phyloP scores from a whole-genome alignment of 92 coral and sea anemone genomes.

The Parazoanthus swiftii region DNA sequence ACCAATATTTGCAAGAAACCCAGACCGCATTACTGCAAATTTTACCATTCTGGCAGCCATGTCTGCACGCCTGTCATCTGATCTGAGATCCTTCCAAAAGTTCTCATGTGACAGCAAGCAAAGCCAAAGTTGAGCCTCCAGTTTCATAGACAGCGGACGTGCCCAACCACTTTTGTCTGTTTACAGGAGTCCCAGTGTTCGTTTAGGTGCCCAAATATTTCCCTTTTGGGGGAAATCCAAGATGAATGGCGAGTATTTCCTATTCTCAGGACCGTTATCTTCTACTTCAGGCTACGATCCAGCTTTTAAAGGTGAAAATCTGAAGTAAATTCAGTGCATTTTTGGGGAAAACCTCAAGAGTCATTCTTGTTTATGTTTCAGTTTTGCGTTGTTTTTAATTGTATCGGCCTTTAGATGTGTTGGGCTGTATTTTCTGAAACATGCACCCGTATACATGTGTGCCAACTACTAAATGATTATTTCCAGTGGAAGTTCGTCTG shows the following conservation, averaged over 20 bases:
- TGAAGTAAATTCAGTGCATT: not conserved
- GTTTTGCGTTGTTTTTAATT: not conserved
- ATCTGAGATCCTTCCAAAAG: not conserved
- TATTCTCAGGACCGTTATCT: constrained; percentile 66
- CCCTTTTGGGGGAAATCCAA: not conserved
- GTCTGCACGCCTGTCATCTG: not conserved
- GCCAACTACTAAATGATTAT: not conserved
- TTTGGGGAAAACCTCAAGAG: not conserved
- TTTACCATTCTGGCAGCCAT: not conserved
- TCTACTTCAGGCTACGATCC: constrained; percentile 89
- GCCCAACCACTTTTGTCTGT: constrained; percentile 4
- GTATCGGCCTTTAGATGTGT: not conserved
- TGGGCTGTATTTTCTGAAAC: not conserved
- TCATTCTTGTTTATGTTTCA: not conserved
- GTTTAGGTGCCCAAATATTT: not conserved
- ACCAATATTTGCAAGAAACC: not conserved
- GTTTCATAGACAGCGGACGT: constrained; percentile 2
- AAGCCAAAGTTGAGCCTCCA: not conserved
- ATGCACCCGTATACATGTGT: not conserved
- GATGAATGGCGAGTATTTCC: constrained; percentile 64
- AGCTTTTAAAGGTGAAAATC: constrained; percentile 72
- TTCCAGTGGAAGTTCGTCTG: constrained; percentile 87
- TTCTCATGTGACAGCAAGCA: not conserved
- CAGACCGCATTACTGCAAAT: not conserved
- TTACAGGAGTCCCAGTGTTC: not conserved